Evolutionary conservation across 2,113 vertebrate species (phyloP).

Genomic region (Chiloscyllium plagiosum): DNA sequence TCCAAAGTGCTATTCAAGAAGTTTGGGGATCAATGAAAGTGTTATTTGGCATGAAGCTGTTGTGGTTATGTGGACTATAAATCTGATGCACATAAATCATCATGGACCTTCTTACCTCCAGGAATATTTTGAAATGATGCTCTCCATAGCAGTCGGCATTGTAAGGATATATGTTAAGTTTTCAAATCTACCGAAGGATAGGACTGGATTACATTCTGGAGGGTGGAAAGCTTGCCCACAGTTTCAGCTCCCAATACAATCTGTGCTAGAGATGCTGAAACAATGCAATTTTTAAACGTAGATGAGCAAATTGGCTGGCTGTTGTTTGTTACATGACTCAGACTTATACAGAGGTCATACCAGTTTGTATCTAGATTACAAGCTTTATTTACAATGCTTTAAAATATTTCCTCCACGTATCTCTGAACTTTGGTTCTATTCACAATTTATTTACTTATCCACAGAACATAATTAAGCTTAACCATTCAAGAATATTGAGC

Average conservation of each 20-base stretch:
- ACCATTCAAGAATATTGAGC: too few relatives aligned
- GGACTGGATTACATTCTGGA: not conserved
- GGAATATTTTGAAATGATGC: not conserved
- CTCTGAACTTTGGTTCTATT: too few relatives aligned
- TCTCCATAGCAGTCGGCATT: not conserved
- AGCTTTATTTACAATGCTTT: too few relatives aligned
- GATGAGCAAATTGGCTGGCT: not conserved
- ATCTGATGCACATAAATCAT: not conserved
- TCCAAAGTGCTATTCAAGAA: not conserved
- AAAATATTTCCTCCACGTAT: too few relatives aligned
- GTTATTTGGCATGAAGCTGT: not conserved
- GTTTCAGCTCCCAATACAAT: not conserved
- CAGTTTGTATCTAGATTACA: too few relatives aligned
- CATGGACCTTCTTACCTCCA: not conserved
- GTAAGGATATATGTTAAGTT: not conserved
- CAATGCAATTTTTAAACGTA: not conserved
- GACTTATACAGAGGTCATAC: too few relatives aligned
- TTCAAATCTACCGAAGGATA: not conserved
- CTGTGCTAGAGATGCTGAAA: not conserved
- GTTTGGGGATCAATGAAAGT: not conserved
- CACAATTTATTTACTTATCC: too few relatives aligned
- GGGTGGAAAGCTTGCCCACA: not conserved
- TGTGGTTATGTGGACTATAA: not conserved
- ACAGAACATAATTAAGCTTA: too few relatives aligned
- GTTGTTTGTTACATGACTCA: too few relatives aligned